Base-by-base conservation (phyloP, 2,888 invertebrate genomes). In the Caenorhabditis afra region DNA sequence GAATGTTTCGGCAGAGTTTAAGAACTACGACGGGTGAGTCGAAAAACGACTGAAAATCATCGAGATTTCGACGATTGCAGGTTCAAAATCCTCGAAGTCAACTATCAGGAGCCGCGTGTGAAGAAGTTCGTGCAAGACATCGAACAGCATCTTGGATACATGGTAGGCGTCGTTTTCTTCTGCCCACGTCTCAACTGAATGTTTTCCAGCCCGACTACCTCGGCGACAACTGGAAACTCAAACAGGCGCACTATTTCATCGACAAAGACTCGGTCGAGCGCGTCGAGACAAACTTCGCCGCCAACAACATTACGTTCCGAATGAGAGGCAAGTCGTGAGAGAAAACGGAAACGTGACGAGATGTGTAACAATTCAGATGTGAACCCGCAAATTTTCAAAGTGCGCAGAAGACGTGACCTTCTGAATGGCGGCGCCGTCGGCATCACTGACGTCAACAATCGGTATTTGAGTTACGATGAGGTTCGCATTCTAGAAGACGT, bases 401-500 rank as follows among this genome's bases (percentile, higher is more conserved):
- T 70, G 16, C 47, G 73, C 39, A 55, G 37, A 49, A 45, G 73
- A n/a, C 57, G 79, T 22, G 64, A 73, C 29, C 29, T 29, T 64
- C 39, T 58, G 4, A 47, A 50, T 18, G 62, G 47, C 1, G 57
- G 47, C 10, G 57, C 41, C n/a, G 57, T 75, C 23, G 57, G 47
- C n/a, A 71, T 80, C 11, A 39, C 53, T 16, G 80, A 80, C 39
- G 58, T 80, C 49, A 71, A 80, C 49, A 65, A 44, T 37, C 44
- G 71, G 23, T 80, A 75, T 66, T 61, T 80, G 45, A 64, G 64
- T 44, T 80, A 71, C 62, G 75, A 81, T 44, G 80, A 81, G 58
- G 76, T 76, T 29, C 29, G 29, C 29, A 29, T 29, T 29, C 29
- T n/a, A 29, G 29, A 29, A 29, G 29, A 29, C 29, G 29, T 29